Conservation (phyloP, 2,797 vertebrate genomes). For the Chromis chromis region DNA sequence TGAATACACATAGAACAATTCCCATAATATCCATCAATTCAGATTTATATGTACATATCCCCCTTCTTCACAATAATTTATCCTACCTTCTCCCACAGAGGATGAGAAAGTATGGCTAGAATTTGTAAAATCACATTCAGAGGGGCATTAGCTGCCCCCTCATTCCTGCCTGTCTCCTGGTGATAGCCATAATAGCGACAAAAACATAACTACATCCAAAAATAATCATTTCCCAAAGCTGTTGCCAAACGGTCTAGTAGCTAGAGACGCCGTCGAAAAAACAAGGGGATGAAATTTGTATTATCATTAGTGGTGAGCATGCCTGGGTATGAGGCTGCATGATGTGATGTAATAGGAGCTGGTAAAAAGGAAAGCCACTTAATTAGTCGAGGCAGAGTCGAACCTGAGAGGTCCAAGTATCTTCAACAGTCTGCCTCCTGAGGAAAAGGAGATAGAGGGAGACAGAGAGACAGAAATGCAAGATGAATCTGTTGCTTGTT, state of each 20-base stretch:
- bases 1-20: constrained; percentile 70
- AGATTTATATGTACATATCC: constrained; percentile 62
- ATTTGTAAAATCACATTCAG: constrained; percentile 67
- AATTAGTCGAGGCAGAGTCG: constrained; percentile 51
- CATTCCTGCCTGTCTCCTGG: constrained; percentile 72
- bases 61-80: constrained; percentile 41
- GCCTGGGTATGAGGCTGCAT: constrained; percentile 52
- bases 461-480: constrained; percentile 36
- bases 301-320: constrained; percentile 54
- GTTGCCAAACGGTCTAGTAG: constrained; percentile 62
- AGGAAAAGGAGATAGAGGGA: constrained; percentile 34
- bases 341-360: constrained; percentile 60
- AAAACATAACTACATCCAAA: constrained; percentile 78
- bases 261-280: constrained; percentile 51
- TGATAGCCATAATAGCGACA: constrained; percentile 64
- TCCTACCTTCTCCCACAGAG: constrained; percentile 60
- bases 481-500: constrained; percentile 41
- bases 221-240: constrained; percentile 72
- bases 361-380: constrained; percentile 45
- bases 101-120: constrained; percentile 75
- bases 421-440: constrained; percentile 26
- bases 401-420: constrained; percentile 37
- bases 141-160: constrained; percentile 58
- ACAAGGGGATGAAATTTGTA: constrained; percentile 55
- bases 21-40: constrained; percentile 63